phyloP scores from a whole-genome alignment of 2,113 vertebrate genomes.

The Osmerus mordax region DNA sequence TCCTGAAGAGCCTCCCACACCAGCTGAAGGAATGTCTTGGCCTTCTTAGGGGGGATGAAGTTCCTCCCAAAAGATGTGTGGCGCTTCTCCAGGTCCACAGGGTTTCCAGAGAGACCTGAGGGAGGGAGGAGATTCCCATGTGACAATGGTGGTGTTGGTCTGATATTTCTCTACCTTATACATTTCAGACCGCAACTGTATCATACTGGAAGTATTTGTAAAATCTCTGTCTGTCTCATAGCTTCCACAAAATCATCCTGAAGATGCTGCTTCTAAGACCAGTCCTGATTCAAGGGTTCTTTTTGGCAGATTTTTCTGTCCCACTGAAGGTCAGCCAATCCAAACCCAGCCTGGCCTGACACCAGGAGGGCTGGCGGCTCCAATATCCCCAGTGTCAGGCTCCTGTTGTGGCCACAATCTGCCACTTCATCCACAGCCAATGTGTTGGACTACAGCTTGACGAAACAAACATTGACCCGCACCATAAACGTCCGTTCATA shows the following conservation, averaged over 20 bases:
- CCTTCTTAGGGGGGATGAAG: slow-evolving; percentile 91
- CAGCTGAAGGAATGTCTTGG: slow-evolving; percentile 94
- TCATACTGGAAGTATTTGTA: no score
- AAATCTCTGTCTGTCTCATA: no score
- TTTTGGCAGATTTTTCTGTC: no score
- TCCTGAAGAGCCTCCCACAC: slow-evolving; percentile 99
- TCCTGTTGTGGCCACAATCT: slow-evolving; percentile 47
- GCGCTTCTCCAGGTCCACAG: slow-evolving; percentile 87
- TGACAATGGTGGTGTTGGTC: neutral
- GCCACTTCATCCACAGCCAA: slow-evolving; percentile 41
- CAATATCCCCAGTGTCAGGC: neutral
- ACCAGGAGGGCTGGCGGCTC: neutral
- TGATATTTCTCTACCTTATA: no score
- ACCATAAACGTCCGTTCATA: neutral
- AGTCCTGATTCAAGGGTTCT: neutral
- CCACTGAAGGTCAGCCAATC: neutral
- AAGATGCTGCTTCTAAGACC: no score
- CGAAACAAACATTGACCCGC: neutral
- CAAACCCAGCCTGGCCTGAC: neutral
- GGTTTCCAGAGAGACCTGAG: slow-evolving; percentile 89
- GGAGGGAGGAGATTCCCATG: slow-evolving; percentile 6
- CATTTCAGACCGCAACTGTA: no score
- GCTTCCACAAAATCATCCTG: no score
- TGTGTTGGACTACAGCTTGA: slow-evolving; percentile 10
- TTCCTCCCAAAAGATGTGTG: slow-evolving; percentile 83